Evolutionary conservation across 2,888 invertebrate genomes (phyloP).

Genomic region (Thymelicus sylvestris): DNA sequence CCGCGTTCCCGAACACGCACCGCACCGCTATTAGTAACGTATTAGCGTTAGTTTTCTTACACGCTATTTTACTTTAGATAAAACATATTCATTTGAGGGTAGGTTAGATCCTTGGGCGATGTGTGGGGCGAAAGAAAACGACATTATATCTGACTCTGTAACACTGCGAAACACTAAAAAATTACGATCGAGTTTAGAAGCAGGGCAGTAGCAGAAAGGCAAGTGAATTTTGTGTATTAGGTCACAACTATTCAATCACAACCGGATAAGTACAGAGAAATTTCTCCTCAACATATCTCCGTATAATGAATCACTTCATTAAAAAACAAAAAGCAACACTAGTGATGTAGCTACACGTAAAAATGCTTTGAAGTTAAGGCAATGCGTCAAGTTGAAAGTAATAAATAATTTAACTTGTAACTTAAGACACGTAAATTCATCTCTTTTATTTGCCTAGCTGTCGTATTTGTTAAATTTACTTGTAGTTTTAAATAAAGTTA

Average conservation of each 20-base stretch:
- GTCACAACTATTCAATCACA: too few species aligned
- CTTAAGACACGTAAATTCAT: constrained; percentile 24
- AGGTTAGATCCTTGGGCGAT: too few species aligned
- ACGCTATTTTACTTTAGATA: constrained; percentile 4
- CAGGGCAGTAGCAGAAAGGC: too few species aligned
- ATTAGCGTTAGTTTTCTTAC: constrained; percentile 2
- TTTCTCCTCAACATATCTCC: too few species aligned
- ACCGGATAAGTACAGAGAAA: too few species aligned
- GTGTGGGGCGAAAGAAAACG: too few species aligned
- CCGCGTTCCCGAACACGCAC: constrained; percentile 20
- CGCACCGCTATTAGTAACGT: constrained; percentile 26
- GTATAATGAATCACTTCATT: too few species aligned
- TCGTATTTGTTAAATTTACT: constrained; percentile 35
- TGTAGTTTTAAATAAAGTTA: constrained; percentile 32
- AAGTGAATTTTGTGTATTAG: too few species aligned
- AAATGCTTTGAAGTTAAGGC: neutral
- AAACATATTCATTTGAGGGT: constrained; percentile 1
- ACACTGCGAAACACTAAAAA: too few species aligned
- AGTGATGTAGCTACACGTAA: neutral
- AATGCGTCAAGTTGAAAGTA: neutral
- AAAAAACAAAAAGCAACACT: neutral
- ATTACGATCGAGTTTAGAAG: too few species aligned
- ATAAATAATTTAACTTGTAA: constrained; percentile 1
- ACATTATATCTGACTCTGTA: too few species aligned
- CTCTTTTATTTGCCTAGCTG: constrained; percentile 30